phyloP scores from a whole-genome alignment of 1,140 invertebrate species.

The Drosophila albomicans region DNA sequence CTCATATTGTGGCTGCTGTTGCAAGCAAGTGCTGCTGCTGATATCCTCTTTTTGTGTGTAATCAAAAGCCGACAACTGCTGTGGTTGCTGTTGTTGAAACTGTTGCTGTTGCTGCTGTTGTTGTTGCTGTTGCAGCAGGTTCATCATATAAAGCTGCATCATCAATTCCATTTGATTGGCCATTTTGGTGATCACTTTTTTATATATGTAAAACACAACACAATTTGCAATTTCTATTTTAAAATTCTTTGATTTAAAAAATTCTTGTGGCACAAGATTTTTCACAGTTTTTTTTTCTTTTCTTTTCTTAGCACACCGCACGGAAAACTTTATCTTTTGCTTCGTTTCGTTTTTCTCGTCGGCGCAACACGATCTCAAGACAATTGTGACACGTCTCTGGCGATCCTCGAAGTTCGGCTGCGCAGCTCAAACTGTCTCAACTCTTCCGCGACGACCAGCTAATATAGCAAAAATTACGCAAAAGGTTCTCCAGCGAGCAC shows the following conservation, averaged over 20 bases:
- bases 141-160: constrained; percentile 84
- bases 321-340: constrained; percentile 18
- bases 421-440: constrained; percentile 83
- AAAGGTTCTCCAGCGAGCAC: constrained; percentile 30
- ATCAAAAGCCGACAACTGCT: constrained; percentile 42
- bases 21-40: constrained; percentile 72
- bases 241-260: constrained; percentile 28
- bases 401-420: constrained; percentile 80
- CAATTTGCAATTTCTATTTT: constrained; percentile 46
- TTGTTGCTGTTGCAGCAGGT: constrained; percentile 79
- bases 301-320: constrained; percentile 47
- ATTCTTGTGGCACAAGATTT: constrained; percentile 48
- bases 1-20: constrained; percentile 49
- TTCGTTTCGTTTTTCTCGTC: constrained; percentile 1
- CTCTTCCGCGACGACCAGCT: constrained; percentile 71
- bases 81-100: constrained; percentile 50
- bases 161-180: constrained; percentile 83
- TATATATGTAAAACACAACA: constrained; percentile 38
- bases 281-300: constrained; percentile 6
- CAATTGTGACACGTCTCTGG: constrained; percentile 31
- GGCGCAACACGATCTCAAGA: constrained; percentile 46
- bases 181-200: constrained; percentile 66
- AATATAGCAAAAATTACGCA: constrained; percentile 80
- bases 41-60: constrained; percentile 77
- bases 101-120: constrained; percentile 64